Evolutionary conservation across 2,888 invertebrate species (phyloP), one percentile per base, ranked within the genome.

Genomic region (Apotomis capreana): DNA sequence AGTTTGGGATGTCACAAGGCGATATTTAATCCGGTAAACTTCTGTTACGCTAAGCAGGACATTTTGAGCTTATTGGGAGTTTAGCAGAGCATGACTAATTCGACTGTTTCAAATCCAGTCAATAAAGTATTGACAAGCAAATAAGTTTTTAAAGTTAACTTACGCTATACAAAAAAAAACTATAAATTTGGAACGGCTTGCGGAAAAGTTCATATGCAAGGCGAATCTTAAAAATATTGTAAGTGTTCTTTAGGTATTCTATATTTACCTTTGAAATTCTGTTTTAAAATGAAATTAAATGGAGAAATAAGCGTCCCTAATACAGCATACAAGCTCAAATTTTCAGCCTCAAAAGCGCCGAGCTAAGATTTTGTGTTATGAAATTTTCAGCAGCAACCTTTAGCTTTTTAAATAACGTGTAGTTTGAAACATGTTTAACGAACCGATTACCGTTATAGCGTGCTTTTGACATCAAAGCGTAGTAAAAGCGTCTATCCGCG

Each of bases 361-460:
- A 26, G 26, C 26, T 26, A 26, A 26, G 26, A 26, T 26, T 1
- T 26, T 26, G 26, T 49, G 49, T 10, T 49, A 6, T 49, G 10
- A 49, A 49, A 9, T 49, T 49, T 10, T 10, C 10, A 6, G 9
- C 40, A 49, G 49, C 12, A 49, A 49, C 0, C 40, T 46, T 8
- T 8, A 46, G 46, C 8, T 10, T 49, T 49, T 49, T 49, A 49
- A 49, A 49, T 10, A 49, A 49, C 49, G 49, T 10, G 10, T 49
- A 10, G 10, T 49, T 49, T 65, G 49, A 40, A 65, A 59, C 52
- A 64, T 49, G 59, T 55, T 58, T 62, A 67, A 52, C 46, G 49
- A 49, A 49, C 49, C 49, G 49, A 49, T 10, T 10, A 49, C 9
- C 10, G 8, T 49, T 49, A 9, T 49, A 49, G 8, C 9, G 9